Evolutionary conservation across 2,888 invertebrate species (phyloP).

Genomic region (Leptinotarsa juncta): DNA sequence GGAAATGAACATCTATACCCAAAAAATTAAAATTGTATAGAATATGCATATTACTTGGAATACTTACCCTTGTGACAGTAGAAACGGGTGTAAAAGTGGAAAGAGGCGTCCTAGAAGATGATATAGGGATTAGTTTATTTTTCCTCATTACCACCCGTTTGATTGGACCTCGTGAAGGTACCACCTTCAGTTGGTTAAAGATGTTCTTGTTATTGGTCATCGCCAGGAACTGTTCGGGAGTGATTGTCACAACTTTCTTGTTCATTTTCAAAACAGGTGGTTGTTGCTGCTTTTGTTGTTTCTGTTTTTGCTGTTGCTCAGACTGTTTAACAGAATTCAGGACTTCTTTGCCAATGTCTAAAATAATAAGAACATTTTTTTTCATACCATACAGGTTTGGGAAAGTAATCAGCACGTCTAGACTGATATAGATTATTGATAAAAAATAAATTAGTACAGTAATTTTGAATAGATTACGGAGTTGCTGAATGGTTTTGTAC

Average conservation of each 20-base stretch:
- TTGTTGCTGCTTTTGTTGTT: conserved; percentile 38
- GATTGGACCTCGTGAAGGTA: conserved; percentile 49
- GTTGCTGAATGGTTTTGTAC: too few relatives aligned
- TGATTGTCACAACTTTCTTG: conserved; percentile 69
- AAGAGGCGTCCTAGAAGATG: conserved; percentile 10
- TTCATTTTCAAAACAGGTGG: conserved; percentile 49
- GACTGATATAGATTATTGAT: too few relatives aligned
- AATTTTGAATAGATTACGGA: too few relatives aligned
- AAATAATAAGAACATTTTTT: conserved; percentile 27
- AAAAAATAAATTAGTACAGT: too few relatives aligned
- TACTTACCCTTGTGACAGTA: conserved; percentile 44
- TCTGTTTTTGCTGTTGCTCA: conserved; percentile 52
- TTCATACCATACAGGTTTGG: not conserved
- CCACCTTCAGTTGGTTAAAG: conserved; percentile 54
- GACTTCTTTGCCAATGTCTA: conserved; percentile 82
- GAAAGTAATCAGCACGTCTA: not conserved
- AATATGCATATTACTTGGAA: conserved; percentile 7
- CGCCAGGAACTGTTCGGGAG: conserved; percentile 68
- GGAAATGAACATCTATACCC: too few relatives aligned
- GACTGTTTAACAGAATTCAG: conserved; percentile 70
- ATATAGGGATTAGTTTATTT: conserved; percentile 58
- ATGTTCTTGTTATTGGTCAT: conserved; percentile 53
- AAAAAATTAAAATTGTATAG: too few relatives aligned
- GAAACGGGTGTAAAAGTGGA: not conserved
- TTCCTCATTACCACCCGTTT: conserved; percentile 63